phyloP scores from a whole-genome alignment of 2,113 vertebrate species.

The Cairina moschata region DNA sequence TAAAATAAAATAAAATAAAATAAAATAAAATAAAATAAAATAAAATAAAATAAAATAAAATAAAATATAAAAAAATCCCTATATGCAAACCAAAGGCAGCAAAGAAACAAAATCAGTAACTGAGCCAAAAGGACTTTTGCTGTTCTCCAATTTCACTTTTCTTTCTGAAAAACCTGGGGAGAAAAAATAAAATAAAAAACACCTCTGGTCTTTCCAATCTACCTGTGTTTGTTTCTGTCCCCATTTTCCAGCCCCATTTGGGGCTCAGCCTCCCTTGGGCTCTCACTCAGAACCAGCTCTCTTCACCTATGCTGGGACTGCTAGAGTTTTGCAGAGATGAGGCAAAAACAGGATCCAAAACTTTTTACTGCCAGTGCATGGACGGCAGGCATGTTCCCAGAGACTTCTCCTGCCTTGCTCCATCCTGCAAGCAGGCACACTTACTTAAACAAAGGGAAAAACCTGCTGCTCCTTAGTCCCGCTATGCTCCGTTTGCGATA shows the following conservation, averaged over 20 bases:
- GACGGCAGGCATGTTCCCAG: neutral
- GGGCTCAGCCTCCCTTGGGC: neutral
- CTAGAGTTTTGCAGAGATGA: neutral
- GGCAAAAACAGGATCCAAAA: neutral
- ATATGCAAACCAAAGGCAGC: neutral
- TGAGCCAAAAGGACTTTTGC: neutral
- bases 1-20: neutral
- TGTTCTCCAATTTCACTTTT: neutral
- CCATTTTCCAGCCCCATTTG: neutral
- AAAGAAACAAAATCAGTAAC: neutral
- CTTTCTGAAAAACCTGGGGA: neutral
- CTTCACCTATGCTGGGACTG: neutral
- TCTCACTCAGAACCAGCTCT: neutral
- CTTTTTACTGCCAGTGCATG: neutral
- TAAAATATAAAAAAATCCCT: neutral
- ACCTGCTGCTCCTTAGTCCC: rapidly evolving
- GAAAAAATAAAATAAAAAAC: neutral
- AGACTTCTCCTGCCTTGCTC: neutral
- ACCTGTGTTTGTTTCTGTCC: neutral
- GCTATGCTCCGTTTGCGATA: rapidly evolving
- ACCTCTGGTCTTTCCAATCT: neutral
- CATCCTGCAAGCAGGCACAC: neutral
- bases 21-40: neutral
- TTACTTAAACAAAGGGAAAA: neutral
- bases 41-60: neutral